Evolutionary conservation across 1,140 invertebrate genomes (phyloP).

Genomic region (Phymorhynchus buccinoides): DNA sequence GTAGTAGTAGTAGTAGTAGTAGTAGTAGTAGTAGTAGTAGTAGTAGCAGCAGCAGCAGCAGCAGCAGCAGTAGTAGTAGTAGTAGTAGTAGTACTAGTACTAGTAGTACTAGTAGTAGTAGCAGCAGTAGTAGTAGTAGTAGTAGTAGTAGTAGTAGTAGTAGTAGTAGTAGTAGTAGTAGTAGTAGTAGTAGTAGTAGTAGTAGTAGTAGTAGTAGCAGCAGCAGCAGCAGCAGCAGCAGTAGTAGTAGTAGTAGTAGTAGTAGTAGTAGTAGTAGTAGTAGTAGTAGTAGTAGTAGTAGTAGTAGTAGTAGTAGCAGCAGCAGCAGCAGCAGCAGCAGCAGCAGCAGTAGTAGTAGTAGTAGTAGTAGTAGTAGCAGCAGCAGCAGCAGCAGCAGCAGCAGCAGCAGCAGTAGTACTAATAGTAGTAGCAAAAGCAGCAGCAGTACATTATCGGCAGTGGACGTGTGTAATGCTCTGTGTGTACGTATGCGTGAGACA

Average conservation of each 20-base stretch:
- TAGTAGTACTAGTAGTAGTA: constrained; percentile 10
- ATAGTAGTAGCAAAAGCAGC: too few relatives aligned
- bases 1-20: constrained; percentile 16
- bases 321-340: constrained; percentile 31
- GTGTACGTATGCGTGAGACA: too few relatives aligned
- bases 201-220: constrained; percentile 32
- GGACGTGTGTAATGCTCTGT: too few relatives aligned
- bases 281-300: constrained; percentile 23
- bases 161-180: constrained; percentile 29
- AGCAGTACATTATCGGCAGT: too few relatives aligned
- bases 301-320: constrained; percentile 31
- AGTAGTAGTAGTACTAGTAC: constrained; percentile 8
- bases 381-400: background rate
- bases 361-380: constrained; percentile 6
- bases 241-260: constrained; percentile 31
- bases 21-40: constrained; percentile 16
- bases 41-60: constrained; percentile 29
- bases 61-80: constrained; percentile 25
- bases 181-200: constrained; percentile 33
- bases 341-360: constrained; percentile 15
- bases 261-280: constrained; percentile 23
- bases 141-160: constrained; percentile 16
- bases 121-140: constrained; percentile 9
- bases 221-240: constrained; percentile 31
- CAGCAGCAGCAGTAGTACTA: too few relatives aligned